phyloP scores from a whole-genome alignment of 2,113 vertebrate genomes.

The Platycercus adscitus region DNA sequence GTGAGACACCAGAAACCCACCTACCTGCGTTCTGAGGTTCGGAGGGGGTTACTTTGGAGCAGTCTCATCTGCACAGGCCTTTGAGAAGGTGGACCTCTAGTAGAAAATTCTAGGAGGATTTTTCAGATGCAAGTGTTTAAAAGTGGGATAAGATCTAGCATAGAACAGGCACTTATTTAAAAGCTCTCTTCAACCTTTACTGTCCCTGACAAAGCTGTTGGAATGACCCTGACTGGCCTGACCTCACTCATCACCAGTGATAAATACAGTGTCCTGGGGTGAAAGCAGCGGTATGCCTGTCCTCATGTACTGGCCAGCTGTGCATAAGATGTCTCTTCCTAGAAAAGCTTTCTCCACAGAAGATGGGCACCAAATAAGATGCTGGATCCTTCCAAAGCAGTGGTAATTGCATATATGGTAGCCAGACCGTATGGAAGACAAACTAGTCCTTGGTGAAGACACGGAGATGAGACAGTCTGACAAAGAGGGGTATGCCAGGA shows the following conservation, averaged over 20 bases:
- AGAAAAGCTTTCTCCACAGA: not conserved
- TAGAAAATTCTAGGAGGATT: not conserved
- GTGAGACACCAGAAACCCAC: not conserved
- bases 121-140: not conserved
- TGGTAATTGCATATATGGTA: not conserved
- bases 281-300: not conserved
- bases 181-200: not conserved
- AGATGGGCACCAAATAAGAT: not conserved
- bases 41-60: not conserved
- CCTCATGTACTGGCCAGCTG: not conserved
- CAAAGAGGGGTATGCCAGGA: not conserved
- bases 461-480: fast-evolving
- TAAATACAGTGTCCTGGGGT: not conserved
- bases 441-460: not conserved
- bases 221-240: not conserved
- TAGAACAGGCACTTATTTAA: not conserved
- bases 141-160: not conserved
- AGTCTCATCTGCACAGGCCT: not conserved
- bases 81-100: not conserved
- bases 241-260: not conserved
- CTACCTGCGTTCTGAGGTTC: not conserved
- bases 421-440: not conserved
- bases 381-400: not conserved
- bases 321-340: not conserved
- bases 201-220: fast-evolving